Base-by-base conservation (phyloP, 2,113 vertebrate species). In the Oncorhynchus mykiss region DNA sequence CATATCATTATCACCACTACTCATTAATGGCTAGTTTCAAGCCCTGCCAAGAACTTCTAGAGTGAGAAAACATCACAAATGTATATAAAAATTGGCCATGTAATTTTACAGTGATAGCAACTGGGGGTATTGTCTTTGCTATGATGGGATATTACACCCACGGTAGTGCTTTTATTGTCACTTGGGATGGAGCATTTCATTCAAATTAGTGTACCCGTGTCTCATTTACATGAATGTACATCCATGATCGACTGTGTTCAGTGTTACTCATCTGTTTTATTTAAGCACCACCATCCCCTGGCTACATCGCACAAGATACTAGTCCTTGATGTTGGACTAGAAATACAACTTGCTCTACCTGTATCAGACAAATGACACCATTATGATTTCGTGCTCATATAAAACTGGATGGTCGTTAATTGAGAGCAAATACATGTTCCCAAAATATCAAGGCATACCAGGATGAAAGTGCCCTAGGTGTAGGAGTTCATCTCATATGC, bases 11-110 rank as follows among this genome's bases (percentile, higher is more conserved):
- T 77, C 81, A 87, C 72, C 45, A 6, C 18, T 72, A 82, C 81
- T 79, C 62, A 87, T 82, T 88, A 82, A 82, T n/a, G 73, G 48
- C 24, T 73, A 76, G 75, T 14, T 71, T 80, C 57, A 72, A 64
- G 51, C 31, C n/a, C 76, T 76, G 80, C 78, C 72, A 39, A 79
- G 34, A 75, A 20, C 12, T 29, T 84, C 85, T 90, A 71, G 57
- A 71, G 81, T 85, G 85, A 87, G 86, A 71, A 1, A 22, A 45
- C n/a, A 71, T 45, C 13, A 87, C 88, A 88, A 84, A 66, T 78
- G 25, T 5, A 11, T 12, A 13, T 18, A 67, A 45, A 72, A 76
- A 83, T 85, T 73, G 82, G 74, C 70, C 31, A 81, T 16, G 78
- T 81, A 75, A 65, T 69, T 67, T 73, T 66, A 34, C 77, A 80